Evolutionary conservation across 53 echinoderm and acorn worm species (phyloP).

Genomic region (Antedon mediterranea): DNA sequence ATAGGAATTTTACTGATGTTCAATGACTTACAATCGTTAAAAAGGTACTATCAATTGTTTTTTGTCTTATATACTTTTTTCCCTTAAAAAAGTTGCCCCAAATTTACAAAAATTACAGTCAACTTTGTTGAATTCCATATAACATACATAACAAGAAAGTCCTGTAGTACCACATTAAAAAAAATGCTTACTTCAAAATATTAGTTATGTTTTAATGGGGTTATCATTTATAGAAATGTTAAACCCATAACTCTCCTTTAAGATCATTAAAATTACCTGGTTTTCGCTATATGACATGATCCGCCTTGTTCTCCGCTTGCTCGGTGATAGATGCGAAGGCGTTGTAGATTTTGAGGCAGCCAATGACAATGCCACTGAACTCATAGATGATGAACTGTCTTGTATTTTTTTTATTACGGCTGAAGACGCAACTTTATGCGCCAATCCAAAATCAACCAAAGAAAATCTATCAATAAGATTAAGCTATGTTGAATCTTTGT

Average conservation of each 20-base stretch:
- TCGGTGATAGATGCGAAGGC: not conserved
- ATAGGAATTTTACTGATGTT: no score
- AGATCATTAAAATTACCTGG: not conserved
- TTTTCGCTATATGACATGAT: constrained; percentile 7
- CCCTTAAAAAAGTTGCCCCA: no score
- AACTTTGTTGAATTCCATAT: no score
- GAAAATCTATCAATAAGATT: constrained; percentile 83
- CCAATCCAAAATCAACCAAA: constrained; percentile 89
- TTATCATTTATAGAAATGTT: constrained; percentile 2
- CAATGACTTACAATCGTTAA: no score
- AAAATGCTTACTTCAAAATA: not conserved
- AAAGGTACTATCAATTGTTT: no score
- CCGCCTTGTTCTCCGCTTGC: constrained; percentile 2
- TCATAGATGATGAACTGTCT: not conserved
- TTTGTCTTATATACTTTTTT: no score
- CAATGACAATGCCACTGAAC: not conserved
- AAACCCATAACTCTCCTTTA: not conserved
- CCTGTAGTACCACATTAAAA: no score
- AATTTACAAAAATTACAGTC: no score
- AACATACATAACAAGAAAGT: no score
- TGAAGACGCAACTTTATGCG: constrained; percentile 42
- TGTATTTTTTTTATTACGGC: not conserved
- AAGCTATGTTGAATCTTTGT: no score
- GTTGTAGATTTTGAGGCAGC: not conserved
- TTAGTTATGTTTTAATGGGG: not conserved